A percentile compares a stretch with the other conserved stretches of the same genome.
Evolutionary conservation across 2,797 vertebrate species (phyloP).

Genomic region (Clarias pachynema): DNA sequence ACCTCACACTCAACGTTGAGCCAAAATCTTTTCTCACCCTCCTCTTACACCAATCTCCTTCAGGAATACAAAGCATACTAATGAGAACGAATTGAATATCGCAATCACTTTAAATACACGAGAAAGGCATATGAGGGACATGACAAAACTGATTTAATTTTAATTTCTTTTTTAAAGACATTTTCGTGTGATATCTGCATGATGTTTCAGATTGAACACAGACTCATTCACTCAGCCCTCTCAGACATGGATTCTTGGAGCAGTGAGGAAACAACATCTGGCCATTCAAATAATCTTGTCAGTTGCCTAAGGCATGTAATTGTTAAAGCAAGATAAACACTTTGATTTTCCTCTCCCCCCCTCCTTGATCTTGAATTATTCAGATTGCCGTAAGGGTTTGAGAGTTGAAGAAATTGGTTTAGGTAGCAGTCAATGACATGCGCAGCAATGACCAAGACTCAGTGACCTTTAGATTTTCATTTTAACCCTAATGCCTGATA

Average conservation of each 20-base stretch:
- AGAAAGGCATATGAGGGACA: neutral
- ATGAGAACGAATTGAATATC: neutral
- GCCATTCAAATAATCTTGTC: conserved; percentile 72
- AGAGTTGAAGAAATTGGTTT: conserved; percentile 72
- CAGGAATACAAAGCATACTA: neutral
- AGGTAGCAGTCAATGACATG: conserved; percentile 66
- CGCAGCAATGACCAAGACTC: conserved; percentile 62
- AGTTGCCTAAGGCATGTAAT: conserved; percentile 72
- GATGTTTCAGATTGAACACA: neutral
- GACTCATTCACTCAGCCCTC: conserved; percentile 27
- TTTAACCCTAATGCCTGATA: neutral
- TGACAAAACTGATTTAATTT: neutral
- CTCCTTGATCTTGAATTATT: conserved; percentile 64
- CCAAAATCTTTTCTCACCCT: neutral
- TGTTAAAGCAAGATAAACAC: conserved; percentile 77
- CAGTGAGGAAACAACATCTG: conserved; percentile 63
- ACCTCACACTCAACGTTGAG: neutral
- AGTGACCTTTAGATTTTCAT: conserved; percentile 16
- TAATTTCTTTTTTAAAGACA: neutral
- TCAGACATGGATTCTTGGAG: conserved; percentile 56
- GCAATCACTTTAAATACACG: neutral
- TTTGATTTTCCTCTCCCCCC: conserved; percentile 44
- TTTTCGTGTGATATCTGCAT: conserved; percentile 9
- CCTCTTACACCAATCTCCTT: neutral
- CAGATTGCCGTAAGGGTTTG: conserved; percentile 67